Conservation (phyloP, 2,888 invertebrate genomes). For the Belgica antarctica region DNA sequence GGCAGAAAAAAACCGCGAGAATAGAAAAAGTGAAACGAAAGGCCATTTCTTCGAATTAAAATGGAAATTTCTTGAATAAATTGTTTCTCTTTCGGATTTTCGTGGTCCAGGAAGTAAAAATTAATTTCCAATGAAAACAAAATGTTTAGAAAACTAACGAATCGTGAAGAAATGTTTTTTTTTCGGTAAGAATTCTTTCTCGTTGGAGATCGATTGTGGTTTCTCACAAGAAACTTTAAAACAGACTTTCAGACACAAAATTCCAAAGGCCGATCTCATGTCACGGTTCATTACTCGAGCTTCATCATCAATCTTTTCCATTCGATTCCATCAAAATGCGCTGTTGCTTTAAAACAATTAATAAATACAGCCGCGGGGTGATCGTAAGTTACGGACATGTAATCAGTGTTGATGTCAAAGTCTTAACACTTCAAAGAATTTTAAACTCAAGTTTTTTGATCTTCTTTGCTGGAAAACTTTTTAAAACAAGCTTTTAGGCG, state of each 20-base stretch:
- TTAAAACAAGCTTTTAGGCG: not conserved
- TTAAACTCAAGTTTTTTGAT: constrained; percentile 7
- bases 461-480: not conserved
- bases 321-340: not conserved
- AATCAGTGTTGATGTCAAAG: too few relatives aligned
- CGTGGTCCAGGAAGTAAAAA: not conserved
- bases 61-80: not conserved
- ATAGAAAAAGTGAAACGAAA: constrained; percentile 26
- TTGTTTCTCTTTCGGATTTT: not conserved
- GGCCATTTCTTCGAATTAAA: not conserved
- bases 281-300: constrained; percentile 33
- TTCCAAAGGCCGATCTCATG: constrained; percentile 20
- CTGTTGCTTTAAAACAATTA: not conserved
- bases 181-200: not conserved
- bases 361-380: too few relatives aligned
- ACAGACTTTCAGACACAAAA: not conserved
- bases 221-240: too few relatives aligned
- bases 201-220: not conserved
- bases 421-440: too few relatives aligned
- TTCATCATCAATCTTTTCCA: not conserved
- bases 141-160: not conserved
- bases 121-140: not conserved
- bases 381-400: too few relatives aligned
- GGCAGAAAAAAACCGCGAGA: constrained; percentile 20
- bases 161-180: constrained; percentile 5